Conservation (phyloP, 2,888 invertebrate species). For the Cecidostiba fungosa region DNA sequence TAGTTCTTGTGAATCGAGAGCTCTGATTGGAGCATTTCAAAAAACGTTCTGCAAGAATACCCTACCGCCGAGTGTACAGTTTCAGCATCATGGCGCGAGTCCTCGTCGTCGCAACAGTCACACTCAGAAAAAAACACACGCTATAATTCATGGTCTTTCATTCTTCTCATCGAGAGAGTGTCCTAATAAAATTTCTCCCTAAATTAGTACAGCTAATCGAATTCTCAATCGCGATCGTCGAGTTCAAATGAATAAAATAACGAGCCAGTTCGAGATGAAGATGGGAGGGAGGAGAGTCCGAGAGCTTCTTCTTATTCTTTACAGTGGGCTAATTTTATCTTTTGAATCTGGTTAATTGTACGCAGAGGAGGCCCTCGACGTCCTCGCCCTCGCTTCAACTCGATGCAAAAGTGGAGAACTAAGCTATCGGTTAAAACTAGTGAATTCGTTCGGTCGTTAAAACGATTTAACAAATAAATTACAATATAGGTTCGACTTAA, state of each 20-base stretch:
- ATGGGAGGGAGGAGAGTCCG: background rate
- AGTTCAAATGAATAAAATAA: background rate
- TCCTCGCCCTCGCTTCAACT: slow-evolving; percentile 8
- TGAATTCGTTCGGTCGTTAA: slow-evolving; percentile 47
- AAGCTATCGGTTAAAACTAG: slow-evolving; percentile 24
- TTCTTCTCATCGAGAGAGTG: background rate
- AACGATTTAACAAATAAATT: slow-evolving; percentile 57
- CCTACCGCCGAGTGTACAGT: no score
- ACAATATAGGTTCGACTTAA: slow-evolving; percentile 41
- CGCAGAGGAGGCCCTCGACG: background rate
- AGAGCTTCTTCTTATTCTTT: background rate
- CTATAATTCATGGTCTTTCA: background rate
- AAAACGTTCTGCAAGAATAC: no score
- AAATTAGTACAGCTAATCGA: slow-evolving; percentile 1
- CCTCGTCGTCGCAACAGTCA: background rate
- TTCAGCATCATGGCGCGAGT: background rate
- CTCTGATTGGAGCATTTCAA: no score
- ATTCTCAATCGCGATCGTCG: background rate
- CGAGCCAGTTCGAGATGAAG: background rate
- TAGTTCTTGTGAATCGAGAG: no score
- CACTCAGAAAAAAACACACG: background rate
- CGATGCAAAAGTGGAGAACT: slow-evolving; percentile 1
- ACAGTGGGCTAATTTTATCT: background rate
- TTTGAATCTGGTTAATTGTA: background rate
- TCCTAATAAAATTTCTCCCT: background rate